These are phyloP conservation scores for Drosophila mayri DNA, from an alignment of 1,140 invertebrate genomes.

Conservation along the genomic window DNA sequence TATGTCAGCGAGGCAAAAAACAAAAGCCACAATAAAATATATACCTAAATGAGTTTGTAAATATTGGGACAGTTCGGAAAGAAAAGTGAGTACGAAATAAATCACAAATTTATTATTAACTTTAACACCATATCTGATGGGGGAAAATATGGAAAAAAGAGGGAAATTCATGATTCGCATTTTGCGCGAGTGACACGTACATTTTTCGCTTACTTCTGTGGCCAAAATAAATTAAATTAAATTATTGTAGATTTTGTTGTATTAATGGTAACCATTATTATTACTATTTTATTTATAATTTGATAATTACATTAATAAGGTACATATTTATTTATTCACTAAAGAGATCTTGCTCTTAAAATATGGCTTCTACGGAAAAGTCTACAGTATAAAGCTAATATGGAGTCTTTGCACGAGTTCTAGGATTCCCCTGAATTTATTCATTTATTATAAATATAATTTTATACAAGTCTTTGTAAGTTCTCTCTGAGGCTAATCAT, in stretches of 20 bases:
- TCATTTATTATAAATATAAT: background rate
- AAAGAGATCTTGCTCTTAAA: background rate
- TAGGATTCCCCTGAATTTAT: constrained; percentile 10
- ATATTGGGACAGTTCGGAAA: constrained; percentile 33
- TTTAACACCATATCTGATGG: background rate
- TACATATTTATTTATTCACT: background rate
- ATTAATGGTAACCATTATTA: background rate
- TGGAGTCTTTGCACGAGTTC: background rate
- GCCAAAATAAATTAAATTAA: background rate
- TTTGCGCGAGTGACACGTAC: background rate
- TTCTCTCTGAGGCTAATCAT: background rate
- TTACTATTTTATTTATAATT: background rate
- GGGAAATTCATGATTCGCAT: background rate
- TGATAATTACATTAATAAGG: background rate
- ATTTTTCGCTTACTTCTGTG: background rate
- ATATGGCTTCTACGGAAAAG: background rate
- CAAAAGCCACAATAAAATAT: constrained; percentile 20
- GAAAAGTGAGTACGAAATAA: constrained; percentile 40
- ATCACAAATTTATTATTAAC: constrained; percentile 23
- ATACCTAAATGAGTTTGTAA: constrained; percentile 30
- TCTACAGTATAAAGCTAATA: no score
- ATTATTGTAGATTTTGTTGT: background rate
- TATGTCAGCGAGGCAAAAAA: constrained; percentile 5
- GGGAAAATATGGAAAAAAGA: background rate
- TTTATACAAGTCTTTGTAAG: no score